phyloP scores from a whole-genome alignment of 2,888 invertebrate species.

The Dryobota labecula region DNA sequence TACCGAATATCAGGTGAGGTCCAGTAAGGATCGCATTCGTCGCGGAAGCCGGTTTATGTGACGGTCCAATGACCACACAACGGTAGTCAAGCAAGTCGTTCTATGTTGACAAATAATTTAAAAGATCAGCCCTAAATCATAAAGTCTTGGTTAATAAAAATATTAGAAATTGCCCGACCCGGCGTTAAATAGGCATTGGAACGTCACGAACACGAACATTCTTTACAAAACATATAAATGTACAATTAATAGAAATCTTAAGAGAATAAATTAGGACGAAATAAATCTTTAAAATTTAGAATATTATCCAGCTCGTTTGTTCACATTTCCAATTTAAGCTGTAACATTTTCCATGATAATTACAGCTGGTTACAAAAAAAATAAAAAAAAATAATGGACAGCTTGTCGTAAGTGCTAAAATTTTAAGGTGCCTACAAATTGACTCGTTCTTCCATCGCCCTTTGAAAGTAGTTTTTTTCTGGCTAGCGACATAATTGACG shows the following conservation, averaged over 20 bases:
- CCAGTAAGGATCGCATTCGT: slow-evolving; percentile 40
- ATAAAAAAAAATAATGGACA: slow-evolving; percentile 24
- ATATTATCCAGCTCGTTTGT: slow-evolving; percentile 20
- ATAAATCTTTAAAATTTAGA: slow-evolving; percentile 32
- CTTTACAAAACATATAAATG: slow-evolving; percentile 50
- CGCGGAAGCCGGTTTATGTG: slow-evolving; percentile 24
- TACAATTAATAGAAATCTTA: slow-evolving; percentile 49
- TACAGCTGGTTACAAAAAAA: slow-evolving; percentile 20
- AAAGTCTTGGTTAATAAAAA: slow-evolving; percentile 11
- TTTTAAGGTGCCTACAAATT: slow-evolving; percentile 20
- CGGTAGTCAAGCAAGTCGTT: neutral
- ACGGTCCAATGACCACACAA: slow-evolving; percentile 24
- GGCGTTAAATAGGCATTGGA: slow-evolving; percentile 17
- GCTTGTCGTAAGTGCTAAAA: slow-evolving; percentile 18
- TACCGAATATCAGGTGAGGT: slow-evolving; percentile 73
- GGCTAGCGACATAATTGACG: slow-evolving; percentile 11
- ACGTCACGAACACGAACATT: slow-evolving; percentile 10
- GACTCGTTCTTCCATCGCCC: neutral
- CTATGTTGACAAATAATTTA: slow-evolving; percentile 13
- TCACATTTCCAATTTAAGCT: neutral
- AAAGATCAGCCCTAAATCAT: slow-evolving; percentile 12
- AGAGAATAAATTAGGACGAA: slow-evolving; percentile 40
- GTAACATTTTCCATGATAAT: slow-evolving; percentile 8
- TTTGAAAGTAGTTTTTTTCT: neutral
- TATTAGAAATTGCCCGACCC: neutral